phyloP scores from a whole-genome alignment of 1,140 invertebrate genomes.

The Mizuhopecten yessoensis region DNA sequence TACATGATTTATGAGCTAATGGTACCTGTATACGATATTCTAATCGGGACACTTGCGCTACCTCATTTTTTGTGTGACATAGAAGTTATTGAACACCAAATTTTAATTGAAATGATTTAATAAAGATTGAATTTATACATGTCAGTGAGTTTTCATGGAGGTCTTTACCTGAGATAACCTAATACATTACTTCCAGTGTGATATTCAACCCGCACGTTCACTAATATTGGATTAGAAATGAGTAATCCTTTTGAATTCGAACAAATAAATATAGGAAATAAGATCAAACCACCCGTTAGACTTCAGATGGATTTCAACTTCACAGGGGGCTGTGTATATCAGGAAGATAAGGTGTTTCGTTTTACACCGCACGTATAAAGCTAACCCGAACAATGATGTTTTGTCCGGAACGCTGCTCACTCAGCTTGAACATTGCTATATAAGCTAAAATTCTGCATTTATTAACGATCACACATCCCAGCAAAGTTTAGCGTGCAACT shows the following conservation, averaged over 20 bases:
- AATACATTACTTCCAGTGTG: background rate
- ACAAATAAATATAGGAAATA: background rate
- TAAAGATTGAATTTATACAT: background rate
- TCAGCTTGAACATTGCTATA: background rate
- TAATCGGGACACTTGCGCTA: no score
- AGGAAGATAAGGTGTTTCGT: background rate
- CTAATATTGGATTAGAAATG: background rate
- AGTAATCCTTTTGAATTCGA: background rate
- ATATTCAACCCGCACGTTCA: background rate
- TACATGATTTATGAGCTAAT: no score
- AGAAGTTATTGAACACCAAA: background rate
- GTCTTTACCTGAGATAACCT: background rate
- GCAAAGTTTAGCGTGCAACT: background rate
- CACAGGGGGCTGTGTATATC: background rate
- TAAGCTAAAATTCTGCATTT: constrained; percentile 39
- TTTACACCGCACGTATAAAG: background rate
- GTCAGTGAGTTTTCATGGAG: background rate
- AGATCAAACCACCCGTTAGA: constrained; percentile 10
- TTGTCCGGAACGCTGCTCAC: background rate
- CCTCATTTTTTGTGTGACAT: no score
- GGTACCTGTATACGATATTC: no score
- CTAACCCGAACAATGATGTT: background rate
- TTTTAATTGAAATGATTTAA: background rate
- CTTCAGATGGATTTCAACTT: background rate
- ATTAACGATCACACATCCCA: background rate